Evolutionary conservation across 2,113 vertebrate genomes (phyloP).

Genomic region (Nyctereutes procyonoides): DNA sequence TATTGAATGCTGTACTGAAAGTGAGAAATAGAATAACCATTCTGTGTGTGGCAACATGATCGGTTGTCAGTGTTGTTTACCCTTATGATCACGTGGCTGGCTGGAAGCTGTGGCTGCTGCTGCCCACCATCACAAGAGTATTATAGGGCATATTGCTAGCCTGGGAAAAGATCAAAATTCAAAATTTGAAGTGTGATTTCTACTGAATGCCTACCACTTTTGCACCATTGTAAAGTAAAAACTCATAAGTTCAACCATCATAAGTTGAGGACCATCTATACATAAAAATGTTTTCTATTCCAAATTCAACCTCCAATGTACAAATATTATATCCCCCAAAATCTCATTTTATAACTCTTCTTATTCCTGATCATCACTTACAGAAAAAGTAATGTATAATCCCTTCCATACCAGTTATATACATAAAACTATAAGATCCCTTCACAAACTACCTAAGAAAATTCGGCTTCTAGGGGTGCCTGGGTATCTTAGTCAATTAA

Average conservation of each 20-base stretch:
- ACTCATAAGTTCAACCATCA: not conserved
- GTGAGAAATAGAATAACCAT: not conserved
- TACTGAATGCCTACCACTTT: not conserved
- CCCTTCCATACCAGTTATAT: not conserved
- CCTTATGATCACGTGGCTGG: not conserved
- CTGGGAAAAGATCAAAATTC: not conserved
- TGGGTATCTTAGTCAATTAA: not conserved
- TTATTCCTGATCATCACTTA: not conserved
- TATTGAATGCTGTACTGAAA: not conserved
- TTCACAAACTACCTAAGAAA: conserved; percentile 11
- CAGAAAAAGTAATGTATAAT: not conserved
- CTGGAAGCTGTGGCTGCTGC: not conserved
- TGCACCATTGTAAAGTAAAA: not conserved
- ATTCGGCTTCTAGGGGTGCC: not conserved
- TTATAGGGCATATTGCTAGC: not conserved
- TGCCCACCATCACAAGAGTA: not conserved
- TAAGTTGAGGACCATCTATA: not conserved
- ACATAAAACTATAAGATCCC: not conserved
- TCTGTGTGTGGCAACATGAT: not conserved
- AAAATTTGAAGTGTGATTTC: not conserved
- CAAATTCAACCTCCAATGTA: not conserved
- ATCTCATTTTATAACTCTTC: not conserved
- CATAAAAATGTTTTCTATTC: not conserved
- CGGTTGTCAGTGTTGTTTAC: not conserved
- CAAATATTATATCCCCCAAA: not conserved